These are phyloP conservation scores for Drosophila triauraria DNA, from an alignment of 1,140 invertebrate genomes.

Conservation along the genomic window DNA sequence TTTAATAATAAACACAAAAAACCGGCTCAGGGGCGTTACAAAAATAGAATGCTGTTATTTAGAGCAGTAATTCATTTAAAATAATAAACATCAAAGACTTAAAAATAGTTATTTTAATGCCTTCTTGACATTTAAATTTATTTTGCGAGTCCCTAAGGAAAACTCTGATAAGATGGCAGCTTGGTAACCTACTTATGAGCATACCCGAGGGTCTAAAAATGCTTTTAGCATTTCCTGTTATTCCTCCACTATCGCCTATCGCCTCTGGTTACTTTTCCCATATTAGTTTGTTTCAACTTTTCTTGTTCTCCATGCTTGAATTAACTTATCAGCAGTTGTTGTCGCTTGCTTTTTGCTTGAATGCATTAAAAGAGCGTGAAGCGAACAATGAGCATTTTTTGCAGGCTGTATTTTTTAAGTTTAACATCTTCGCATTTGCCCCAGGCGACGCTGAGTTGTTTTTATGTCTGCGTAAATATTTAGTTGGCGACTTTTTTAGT, in stretches of 20 bases:
- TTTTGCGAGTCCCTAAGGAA: background rate
- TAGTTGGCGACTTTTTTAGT: slow-evolving; percentile 26
- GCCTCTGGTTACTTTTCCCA: background rate
- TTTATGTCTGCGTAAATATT: slow-evolving; percentile 45
- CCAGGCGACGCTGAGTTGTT: slow-evolving; percentile 1
- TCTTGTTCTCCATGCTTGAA: slow-evolving; percentile 6
- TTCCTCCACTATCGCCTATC: slow-evolving; percentile 12
- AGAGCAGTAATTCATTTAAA: background rate
- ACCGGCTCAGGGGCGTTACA: background rate
- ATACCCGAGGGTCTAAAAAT: background rate
- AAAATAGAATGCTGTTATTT: background rate
- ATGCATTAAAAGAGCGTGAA: slow-evolving; percentile 51
- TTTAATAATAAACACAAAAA: slow-evolving; percentile 1
- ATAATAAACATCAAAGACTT: too few species aligned
- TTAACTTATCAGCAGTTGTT: slow-evolving; percentile 45
- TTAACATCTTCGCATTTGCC: slow-evolving; percentile 9
- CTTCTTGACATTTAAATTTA: too few species aligned
- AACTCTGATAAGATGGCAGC: slow-evolving; percentile 6
- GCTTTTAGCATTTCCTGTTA: slow-evolving; percentile 17
- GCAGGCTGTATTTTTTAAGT: slow-evolving; percentile 23
- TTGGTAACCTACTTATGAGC: slow-evolving; percentile 4
- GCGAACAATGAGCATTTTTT: slow-evolving; percentile 17
- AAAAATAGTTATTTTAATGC: too few species aligned
- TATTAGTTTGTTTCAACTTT: slow-evolving; percentile 12
- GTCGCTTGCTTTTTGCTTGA: slow-evolving; percentile 22